Evolutionary conservation across 92 coral and sea anemone species (phyloP).

Genomic region (Pocillopora meandrina): DNA sequence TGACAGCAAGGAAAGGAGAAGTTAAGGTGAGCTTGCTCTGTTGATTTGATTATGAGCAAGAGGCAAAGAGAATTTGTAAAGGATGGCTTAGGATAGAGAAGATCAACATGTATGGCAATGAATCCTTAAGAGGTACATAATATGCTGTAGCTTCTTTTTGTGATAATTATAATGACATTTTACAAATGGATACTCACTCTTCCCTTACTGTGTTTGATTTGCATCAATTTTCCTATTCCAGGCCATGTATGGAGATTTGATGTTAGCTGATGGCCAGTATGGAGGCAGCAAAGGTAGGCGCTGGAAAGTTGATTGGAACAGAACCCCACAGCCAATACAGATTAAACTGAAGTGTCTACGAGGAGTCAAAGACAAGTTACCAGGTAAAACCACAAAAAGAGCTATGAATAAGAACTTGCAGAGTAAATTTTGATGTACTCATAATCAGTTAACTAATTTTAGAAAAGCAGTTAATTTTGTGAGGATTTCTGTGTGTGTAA

Average conservation of each 20-base stretch:
- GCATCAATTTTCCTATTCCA: slow-evolving; percentile 12
- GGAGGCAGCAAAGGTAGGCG: slow-evolving; percentile 98
- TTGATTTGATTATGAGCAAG: neutral
- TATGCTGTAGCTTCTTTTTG: too few relatives aligned
- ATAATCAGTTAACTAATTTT: too few relatives aligned
- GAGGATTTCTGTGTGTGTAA: neutral
- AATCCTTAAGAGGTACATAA: too few relatives aligned
- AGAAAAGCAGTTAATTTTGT: too few relatives aligned
- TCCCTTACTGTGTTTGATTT: too few relatives aligned
- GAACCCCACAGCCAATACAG: slow-evolving; percentile 98
- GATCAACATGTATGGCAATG: too few relatives aligned
- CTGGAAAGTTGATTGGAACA: slow-evolving; percentile 99
- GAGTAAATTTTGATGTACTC: too few relatives aligned
- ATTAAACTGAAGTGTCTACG: slow-evolving; percentile 91
- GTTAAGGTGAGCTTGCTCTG: slow-evolving; percentile 66
- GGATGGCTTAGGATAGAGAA: too few relatives aligned
- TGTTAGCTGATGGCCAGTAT: slow-evolving; percentile 97
- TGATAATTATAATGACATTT: too few relatives aligned
- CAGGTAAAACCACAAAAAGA: slow-evolving; percentile 42
- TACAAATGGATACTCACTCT: too few relatives aligned
- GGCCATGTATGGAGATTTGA: slow-evolving; percentile 98
- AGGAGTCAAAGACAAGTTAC: slow-evolving; percentile 96
- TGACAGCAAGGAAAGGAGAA: slow-evolving; percentile 96
- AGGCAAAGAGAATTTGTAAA: too few relatives aligned
- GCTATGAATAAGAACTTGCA: too few relatives aligned